Evolutionary conservation across 2,797 vertebrate genomes (phyloP).

Genomic region (Eulemur mongoz): DNA sequence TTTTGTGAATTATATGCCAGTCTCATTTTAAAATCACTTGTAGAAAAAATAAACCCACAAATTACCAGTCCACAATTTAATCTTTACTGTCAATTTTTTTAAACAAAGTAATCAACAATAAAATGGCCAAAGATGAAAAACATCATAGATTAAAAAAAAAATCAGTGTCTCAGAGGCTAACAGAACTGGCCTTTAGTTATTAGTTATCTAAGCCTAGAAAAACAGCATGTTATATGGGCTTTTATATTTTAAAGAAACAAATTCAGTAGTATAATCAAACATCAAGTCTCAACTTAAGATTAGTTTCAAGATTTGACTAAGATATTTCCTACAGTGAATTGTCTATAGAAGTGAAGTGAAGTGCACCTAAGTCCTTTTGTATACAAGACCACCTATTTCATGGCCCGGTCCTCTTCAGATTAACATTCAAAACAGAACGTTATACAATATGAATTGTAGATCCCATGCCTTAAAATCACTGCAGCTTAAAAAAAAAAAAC

Average conservation of each 20-base stretch:
- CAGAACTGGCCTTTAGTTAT: not conserved
- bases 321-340: slow-evolving; percentile 10
- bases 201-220: slow-evolving; percentile 25
- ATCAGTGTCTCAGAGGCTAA: not conserved
- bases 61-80: slow-evolving; percentile 4
- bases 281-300: slow-evolving; percentile 32
- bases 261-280: not conserved
- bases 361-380: not conserved
- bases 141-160: not conserved
- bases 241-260: slow-evolving; percentile 36
- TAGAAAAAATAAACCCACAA: not conserved
- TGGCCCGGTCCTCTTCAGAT: not conserved
- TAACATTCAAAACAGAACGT: slow-evolving; percentile 13
- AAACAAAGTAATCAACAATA: slow-evolving; percentile 23
- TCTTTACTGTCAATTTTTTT: slow-evolving; percentile 6
- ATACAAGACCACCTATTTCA: not conserved
- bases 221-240: not conserved
- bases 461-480: not conserved
- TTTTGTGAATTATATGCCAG: slow-evolving; percentile 3
- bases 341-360: not conserved
- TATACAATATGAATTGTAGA: not conserved
- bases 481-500: not conserved
- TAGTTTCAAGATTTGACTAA: slow-evolving; percentile 19
- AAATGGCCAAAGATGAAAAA: slow-evolving; percentile 25
- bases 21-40: slow-evolving; percentile 37